Conservation (phyloP, 2,888 invertebrate species). For the Mylabris sibirica region DNA sequence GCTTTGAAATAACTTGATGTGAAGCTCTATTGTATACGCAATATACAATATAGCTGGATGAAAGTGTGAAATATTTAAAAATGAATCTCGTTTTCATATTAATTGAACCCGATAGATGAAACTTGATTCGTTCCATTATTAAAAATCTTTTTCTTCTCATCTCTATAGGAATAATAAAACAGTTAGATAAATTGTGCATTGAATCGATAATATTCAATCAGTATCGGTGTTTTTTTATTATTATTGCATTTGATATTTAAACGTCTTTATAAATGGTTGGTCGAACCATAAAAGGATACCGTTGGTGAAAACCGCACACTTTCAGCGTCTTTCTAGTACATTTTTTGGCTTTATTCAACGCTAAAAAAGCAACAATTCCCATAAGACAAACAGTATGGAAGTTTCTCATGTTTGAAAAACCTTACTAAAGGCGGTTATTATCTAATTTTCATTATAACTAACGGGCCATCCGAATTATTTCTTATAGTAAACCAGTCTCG, state of each 20-base stretch:
- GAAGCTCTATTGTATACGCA: no score
- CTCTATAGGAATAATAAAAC: neutral
- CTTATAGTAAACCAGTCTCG: no score
- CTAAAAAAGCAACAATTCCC: neutral
- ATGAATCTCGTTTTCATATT: no score
- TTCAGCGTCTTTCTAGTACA: constrained; percentile 11
- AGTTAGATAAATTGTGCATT: neutral
- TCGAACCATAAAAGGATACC: constrained; percentile 33
- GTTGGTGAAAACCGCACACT: constrained; percentile 31
- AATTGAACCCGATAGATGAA: neutral
- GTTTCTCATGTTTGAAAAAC: no score
- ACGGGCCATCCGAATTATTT: no score
- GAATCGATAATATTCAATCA: neutral
- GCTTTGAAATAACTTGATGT: no score
- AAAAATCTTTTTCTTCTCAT: neutral
- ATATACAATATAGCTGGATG: no score
- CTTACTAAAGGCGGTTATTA: no score
- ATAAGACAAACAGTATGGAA: neutral
- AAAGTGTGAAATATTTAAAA: no score
- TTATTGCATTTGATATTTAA: constrained; percentile 11
- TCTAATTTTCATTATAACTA: no score
- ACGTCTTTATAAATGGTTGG: constrained; percentile 30
- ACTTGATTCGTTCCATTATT: neutral
- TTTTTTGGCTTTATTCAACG: neutral
- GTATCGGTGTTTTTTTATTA: neutral